Evolutionary conservation across 2,797 vertebrate species (phyloP).

Genomic region (Takifugu ocellatus): DNA sequence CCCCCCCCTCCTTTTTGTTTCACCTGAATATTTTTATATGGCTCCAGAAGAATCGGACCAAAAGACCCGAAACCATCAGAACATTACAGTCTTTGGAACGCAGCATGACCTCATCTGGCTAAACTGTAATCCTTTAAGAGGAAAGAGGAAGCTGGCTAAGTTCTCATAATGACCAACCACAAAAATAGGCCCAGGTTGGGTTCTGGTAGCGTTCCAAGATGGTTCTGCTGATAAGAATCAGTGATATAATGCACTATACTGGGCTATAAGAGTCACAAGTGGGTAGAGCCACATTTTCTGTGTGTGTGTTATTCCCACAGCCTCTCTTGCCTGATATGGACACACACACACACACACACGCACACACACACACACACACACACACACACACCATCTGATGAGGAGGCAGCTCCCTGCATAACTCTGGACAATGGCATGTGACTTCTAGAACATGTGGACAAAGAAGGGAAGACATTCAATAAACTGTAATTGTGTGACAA

Average conservation of each 20-base stretch:
- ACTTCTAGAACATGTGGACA: constrained; percentile 65
- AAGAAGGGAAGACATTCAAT: constrained; percentile 72
- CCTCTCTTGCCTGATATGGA: constrained; percentile 23
- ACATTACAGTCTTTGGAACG: constrained; percentile 17
- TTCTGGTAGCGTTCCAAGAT: constrained; percentile 13
- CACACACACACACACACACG: constrained; percentile 28
- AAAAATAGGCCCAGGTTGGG: constrained; percentile 42
- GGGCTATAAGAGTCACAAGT: background rate
- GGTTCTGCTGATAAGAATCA: constrained; percentile 53
- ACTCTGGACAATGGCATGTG: constrained; percentile 65
- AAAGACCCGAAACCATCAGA: background rate
- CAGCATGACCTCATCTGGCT: constrained; percentile 40
- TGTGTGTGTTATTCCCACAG: constrained; percentile 40
- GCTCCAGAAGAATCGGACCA: background rate
- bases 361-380: constrained; percentile 33
- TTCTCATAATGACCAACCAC: constrained; percentile 43
- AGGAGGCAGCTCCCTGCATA: constrained; percentile 57
- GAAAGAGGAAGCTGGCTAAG: constrained; percentile 46
- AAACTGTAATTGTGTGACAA: constrained; percentile 57
- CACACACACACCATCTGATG: constrained; percentile 42
- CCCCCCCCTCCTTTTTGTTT: background rate
- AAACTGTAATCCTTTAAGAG: constrained; percentile 23
- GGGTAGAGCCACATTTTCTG: constrained; percentile 22
- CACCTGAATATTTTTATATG: constrained; percentile 8
- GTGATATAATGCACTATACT: constrained; percentile 54